Evolutionary conservation across 2,113 vertebrate genomes (phyloP).

Genomic region (Syngnathus floridae): DNA sequence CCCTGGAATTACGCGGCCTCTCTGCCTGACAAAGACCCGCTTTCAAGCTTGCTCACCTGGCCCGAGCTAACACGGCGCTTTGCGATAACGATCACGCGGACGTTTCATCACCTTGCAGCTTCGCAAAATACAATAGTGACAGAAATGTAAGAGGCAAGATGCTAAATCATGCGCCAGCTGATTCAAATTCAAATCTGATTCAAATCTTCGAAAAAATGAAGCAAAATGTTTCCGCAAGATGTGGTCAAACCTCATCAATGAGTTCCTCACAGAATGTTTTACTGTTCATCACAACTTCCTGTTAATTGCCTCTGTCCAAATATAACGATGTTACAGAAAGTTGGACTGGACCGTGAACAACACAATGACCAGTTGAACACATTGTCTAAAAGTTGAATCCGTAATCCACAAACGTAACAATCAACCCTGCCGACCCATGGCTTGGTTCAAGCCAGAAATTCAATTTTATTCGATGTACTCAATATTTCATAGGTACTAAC

Average conservation of each 20-base stretch:
- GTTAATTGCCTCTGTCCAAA: slow-evolving; percentile 30
- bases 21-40: slow-evolving; percentile 50
- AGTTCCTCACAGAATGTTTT: slow-evolving; percentile 10
- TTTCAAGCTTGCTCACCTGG: slow-evolving; percentile 56
- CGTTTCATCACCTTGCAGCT: slow-evolving; percentile 22
- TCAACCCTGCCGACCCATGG: slow-evolving; percentile 26
- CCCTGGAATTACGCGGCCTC: slow-evolving; percentile 54
- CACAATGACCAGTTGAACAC: slow-evolving; percentile 25
- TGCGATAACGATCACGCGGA: slow-evolving; percentile 33
- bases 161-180: too few species aligned
- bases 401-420: slow-evolving; percentile 30
- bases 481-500: not conserved
- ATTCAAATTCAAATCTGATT: too few species aligned
- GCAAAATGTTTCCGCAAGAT: not conserved
- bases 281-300: slow-evolving; percentile 28
- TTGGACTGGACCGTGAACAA: slow-evolving; percentile 24
- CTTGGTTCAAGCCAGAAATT: slow-evolving; percentile 16
- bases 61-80: slow-evolving; percentile 21
- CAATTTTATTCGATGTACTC: not conserved
- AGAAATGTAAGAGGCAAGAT: slow-evolving; percentile 22
- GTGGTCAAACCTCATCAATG: not conserved
- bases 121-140: slow-evolving; percentile 23
- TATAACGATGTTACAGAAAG: slow-evolving; percentile 22
- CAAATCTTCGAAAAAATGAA: too few species aligned
- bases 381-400: slow-evolving; percentile 25